A percentile compares a stretch with the other conserved stretches of the same genome.
phyloP scores from a whole-genome alignment of 1,140 invertebrate genomes.

The Hylyphantes graminicola region DNA sequence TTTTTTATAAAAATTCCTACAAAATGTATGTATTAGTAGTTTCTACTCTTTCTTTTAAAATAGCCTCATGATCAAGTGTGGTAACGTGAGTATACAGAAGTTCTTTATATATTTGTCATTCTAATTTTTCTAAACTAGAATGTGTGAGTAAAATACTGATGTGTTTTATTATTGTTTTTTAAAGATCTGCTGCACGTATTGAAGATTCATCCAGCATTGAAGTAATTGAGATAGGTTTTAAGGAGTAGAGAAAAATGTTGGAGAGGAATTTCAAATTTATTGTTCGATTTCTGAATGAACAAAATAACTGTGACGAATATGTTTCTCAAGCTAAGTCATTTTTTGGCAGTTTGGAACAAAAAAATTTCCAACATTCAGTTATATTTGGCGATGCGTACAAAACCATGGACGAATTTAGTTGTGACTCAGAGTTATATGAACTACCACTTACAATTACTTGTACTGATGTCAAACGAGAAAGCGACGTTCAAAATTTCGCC shows the following conservation, averaged over 20 bases:
- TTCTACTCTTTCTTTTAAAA: no score
- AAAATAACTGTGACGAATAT: neutral
- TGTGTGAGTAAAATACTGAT: no score
- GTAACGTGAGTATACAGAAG: no score
- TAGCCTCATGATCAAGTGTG: no score
- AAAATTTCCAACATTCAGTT: conserved; percentile 8
- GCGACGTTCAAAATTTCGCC: conserved; percentile 25
- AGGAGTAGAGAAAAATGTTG: neutral
- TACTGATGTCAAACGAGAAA: conserved; percentile 14
- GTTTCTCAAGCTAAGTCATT: conserved; percentile 11
- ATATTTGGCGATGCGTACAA: neutral
- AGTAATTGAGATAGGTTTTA: no score
- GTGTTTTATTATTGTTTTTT: no score
- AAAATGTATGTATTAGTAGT: no score
- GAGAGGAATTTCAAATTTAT: conserved; percentile 24
- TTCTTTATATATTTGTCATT: no score
- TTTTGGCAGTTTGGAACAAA: conserved; percentile 9
- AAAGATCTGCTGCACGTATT: no score
- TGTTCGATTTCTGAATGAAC: conserved; percentile 35
- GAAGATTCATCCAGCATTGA: no score
- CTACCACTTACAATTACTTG: conserved; percentile 12
- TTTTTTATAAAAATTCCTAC: no score
- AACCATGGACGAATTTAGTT: conserved; percentile 7
- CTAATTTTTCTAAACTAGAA: no score
- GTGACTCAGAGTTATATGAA: conserved; percentile 19